Evolutionary conservation across 2,113 vertebrate species (phyloP).

Genomic region (Mastomys natalensis): DNA sequence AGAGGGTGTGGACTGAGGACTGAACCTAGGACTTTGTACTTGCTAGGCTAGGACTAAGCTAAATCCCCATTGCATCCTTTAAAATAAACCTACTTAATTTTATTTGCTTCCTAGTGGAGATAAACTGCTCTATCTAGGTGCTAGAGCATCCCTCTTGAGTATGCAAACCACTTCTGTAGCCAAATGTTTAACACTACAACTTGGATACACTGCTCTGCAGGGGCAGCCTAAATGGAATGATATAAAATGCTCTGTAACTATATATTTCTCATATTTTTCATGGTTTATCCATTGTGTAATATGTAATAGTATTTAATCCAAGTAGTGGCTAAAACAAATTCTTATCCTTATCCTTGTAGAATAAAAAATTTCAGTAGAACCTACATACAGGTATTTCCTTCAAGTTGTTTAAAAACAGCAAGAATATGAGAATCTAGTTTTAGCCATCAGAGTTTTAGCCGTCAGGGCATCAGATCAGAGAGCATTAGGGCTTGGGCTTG

Average conservation of each 20-base stretch:
- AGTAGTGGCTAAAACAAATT: constrained; percentile 16
- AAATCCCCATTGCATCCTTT: background rate
- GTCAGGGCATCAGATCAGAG: background rate
- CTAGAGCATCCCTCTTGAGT: constrained; percentile 16
- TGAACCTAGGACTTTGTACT: background rate
- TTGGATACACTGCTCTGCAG: background rate
- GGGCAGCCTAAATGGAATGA: constrained; percentile 2
- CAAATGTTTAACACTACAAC: background rate
- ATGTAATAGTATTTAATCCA: background rate
- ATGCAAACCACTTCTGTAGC: background rate
- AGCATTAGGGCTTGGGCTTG: constrained; percentile 23
- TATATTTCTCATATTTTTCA: constrained; percentile 28
- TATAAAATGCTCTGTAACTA: background rate
- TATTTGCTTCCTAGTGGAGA: background rate
- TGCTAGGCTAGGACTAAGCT: background rate
- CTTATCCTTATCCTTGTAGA: background rate
- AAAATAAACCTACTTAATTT: constrained; percentile 23
- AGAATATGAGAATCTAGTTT: background rate
- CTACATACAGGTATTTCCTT: background rate
- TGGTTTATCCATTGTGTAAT: background rate
- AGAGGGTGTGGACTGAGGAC: background rate
- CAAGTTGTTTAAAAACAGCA: constrained; percentile 13
- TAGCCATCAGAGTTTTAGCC: constrained; percentile 38
- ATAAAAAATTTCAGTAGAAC: background rate
- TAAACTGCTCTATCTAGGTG: background rate